These are phyloP conservation scores for Helobdella robusta DNA, from an alignment of 2,888 invertebrate genomes.

Conservation along the genomic window DNA sequence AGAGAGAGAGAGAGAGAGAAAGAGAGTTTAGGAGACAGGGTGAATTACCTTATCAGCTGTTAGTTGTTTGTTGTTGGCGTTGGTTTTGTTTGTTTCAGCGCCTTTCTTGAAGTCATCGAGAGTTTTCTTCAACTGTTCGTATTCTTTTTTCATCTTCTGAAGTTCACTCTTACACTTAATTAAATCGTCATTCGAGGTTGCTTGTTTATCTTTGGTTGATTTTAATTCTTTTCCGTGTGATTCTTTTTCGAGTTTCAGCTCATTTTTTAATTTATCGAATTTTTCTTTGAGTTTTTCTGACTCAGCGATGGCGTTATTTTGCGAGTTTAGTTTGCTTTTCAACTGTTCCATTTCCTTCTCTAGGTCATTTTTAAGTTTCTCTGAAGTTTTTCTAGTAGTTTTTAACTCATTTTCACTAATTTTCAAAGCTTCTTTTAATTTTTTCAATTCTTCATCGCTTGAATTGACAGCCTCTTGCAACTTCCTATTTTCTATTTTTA, in stretches of 20 bases:
- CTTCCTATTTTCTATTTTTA: conserved; percentile 13
- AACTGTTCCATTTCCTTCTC: conserved; percentile 25
- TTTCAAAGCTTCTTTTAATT: conserved; percentile 13
- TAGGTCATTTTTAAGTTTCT: conserved; percentile 9
- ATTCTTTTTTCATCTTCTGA: too few species aligned
- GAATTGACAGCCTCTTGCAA: conserved; percentile 12
- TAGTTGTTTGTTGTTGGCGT: too few species aligned
- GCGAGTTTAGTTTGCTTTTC: not conserved
- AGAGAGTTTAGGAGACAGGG: too few species aligned
- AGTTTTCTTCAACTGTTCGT: too few species aligned
- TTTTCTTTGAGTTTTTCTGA: conserved; percentile 11
- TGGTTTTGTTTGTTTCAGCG: too few species aligned
- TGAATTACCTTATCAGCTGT: too few species aligned
- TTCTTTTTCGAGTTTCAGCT: conserved; percentile 5
- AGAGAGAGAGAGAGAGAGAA: too few species aligned
- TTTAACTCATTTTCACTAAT: conserved; percentile 14
- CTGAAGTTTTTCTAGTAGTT: not conserved
- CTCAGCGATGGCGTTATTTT: conserved; percentile 5
- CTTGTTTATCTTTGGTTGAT: too few species aligned
- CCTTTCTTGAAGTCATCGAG: too few species aligned
- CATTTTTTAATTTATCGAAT: not conserved
- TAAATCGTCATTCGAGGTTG: too few species aligned
- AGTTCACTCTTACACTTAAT: too few species aligned
- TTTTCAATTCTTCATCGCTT: conserved; percentile 22
- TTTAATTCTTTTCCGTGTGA: too few species aligned